A percentile compares a stretch with the other conserved stretches of the same genome.
These are phyloP conservation scores for Erynnis tages DNA, from an alignment of 2,888 invertebrate genomes.

Conservation along the genomic window DNA sequence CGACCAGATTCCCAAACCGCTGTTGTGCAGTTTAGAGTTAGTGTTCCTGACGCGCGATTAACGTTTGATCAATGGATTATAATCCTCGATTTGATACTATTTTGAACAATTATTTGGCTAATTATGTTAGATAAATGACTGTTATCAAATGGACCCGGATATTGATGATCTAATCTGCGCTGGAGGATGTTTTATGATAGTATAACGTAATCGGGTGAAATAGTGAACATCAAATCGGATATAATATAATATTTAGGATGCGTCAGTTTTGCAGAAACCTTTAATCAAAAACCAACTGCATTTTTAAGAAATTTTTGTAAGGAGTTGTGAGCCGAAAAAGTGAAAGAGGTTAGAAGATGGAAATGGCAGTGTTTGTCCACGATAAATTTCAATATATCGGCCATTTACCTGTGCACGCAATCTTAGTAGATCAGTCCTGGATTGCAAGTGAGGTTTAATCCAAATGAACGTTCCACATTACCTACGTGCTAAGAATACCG, in stretches of 20 bases:
- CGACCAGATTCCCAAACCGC: slow-evolving; percentile 13
- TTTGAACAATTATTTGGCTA: neutral
- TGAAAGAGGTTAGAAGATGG: too few relatives aligned
- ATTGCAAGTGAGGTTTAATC: slow-evolving; percentile 21
- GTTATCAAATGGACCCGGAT: neutral
- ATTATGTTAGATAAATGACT: neutral
- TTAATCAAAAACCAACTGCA: too few relatives aligned
- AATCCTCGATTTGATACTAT: slow-evolving; percentile 4
- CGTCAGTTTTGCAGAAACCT: too few relatives aligned
- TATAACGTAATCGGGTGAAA: too few relatives aligned
- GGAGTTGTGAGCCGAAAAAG: too few relatives aligned
- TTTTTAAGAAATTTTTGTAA: too few relatives aligned
- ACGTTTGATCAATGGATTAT: slow-evolving; percentile 14
- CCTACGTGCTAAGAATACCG: slow-evolving; percentile 23
- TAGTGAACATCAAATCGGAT: too few relatives aligned
- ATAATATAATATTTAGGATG: too few relatives aligned
- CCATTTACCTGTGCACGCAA: slow-evolving; percentile 1
- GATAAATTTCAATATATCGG: neutral
- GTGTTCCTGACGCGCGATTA: slow-evolving; percentile 21
- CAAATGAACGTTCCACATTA: slow-evolving; percentile 20
- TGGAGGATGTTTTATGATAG: too few relatives aligned
- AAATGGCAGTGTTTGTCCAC: too few relatives aligned
- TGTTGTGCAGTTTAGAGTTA: slow-evolving; percentile 21
- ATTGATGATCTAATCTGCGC: neutral
- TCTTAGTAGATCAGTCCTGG: slow-evolving; percentile 19